Conservation (phyloP, 2,888 invertebrate genomes). For the Ferdinandea cuprea region DNA sequence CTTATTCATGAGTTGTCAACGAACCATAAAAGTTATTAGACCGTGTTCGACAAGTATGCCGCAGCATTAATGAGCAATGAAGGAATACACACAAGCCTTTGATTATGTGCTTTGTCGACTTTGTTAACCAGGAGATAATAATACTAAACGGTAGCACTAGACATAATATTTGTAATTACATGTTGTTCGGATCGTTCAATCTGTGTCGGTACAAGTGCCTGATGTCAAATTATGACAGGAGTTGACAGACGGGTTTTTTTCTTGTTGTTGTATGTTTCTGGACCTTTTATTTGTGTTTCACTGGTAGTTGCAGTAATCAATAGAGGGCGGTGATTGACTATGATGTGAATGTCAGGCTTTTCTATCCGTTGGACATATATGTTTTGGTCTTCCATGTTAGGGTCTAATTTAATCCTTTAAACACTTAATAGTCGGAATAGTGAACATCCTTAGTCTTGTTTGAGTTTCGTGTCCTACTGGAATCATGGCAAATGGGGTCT, state of each 20-base stretch:
- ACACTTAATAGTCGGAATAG: too few species aligned
- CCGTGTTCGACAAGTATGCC: slow-evolving; percentile 53
- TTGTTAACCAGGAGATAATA: slow-evolving; percentile 3
- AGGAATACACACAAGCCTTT: slow-evolving; percentile 3
- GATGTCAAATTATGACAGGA: slow-evolving; percentile 21
- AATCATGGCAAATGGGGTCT: too few species aligned
- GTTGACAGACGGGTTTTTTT: background rate
- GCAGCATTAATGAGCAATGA: slow-evolving; percentile 15
- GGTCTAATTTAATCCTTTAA: too few species aligned
- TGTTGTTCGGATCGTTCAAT: slow-evolving; percentile 11
- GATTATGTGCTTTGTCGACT: background rate
- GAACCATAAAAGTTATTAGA: slow-evolving; percentile 53
- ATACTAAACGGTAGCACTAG: slow-evolving; percentile 7
- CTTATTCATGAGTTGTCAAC: slow-evolving; percentile 60
- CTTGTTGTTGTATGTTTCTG: too few species aligned
- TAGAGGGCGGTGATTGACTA: background rate
- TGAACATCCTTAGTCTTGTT: too few species aligned
- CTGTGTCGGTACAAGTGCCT: background rate
- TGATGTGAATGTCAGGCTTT: too few species aligned
- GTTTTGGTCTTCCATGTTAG: too few species aligned
- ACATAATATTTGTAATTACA: slow-evolving; percentile 14
- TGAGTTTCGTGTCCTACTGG: too few species aligned
- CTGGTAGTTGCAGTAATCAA: background rate
- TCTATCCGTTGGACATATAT: too few species aligned
- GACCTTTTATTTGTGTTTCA: background rate